Evolutionary conservation across 30 jellyfish, hydroid and myxozoan genomes (phyloP).

Genomic region (Hydractinia symbiolongicarpus): DNA sequence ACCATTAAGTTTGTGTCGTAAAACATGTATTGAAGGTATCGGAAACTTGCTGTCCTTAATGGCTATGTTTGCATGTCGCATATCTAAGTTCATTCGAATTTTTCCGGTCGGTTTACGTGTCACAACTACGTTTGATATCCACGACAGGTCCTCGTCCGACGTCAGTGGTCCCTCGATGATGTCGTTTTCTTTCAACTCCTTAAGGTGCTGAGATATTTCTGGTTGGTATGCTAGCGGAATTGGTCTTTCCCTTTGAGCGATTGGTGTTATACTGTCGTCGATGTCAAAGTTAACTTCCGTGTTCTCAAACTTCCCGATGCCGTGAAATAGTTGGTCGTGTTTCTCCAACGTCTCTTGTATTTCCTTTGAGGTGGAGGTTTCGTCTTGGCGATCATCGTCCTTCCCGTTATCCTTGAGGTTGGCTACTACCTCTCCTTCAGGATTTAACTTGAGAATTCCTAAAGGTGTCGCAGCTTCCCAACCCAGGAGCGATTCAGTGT

Average conservation of each 20-base stretch:
- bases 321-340: neutral
- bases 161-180: conserved; percentile 41
- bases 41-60: conserved; percentile 28
- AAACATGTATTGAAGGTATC: conserved; percentile 23
- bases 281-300: conserved; percentile 3
- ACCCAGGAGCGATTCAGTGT: conserved; percentile 11
- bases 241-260: conserved; percentile 1
- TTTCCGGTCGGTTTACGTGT: conserved; percentile 24
- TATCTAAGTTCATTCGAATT: conserved; percentile 31
- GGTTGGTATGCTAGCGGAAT: conserved; percentile 15
- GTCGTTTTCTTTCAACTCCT: conserved; percentile 37
- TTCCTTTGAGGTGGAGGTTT: neutral
- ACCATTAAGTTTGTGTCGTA: conserved; percentile 34
- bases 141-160: conserved; percentile 24
- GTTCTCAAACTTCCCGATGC: conserved; percentile 1
- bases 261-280: neutral
- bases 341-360: neutral
- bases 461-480: neutral
- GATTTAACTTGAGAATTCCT: neutral
- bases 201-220: conserved; percentile 21
- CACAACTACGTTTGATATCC: conserved; percentile 36
- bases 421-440: neutral
- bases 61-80: conserved; percentile 33
- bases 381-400: neutral
- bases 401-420: neutral